Conservation (phyloP, 2,113 vertebrate species). For the Elephantulus edwardii region DNA sequence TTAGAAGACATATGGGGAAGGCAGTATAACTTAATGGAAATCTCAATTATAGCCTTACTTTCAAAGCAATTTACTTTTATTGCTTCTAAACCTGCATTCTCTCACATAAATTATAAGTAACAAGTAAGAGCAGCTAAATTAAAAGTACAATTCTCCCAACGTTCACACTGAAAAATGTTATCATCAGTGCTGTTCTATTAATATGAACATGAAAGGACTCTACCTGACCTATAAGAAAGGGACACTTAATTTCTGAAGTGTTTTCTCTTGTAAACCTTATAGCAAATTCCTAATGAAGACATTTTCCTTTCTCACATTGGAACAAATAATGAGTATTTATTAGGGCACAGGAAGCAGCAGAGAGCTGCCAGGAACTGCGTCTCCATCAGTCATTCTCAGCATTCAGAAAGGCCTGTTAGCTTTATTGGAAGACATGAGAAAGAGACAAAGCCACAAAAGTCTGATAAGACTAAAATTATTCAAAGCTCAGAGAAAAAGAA, state of each 20-base stretch:
- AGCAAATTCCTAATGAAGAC: neutral
- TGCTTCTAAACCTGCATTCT: neutral
- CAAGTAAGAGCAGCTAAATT: neutral
- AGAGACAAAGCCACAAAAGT: slow-evolving; percentile 34
- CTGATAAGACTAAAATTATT: slow-evolving; percentile 25
- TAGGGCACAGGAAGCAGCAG: neutral
- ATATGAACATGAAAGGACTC: neutral
- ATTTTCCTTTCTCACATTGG: neutral
- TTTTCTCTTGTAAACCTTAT: slow-evolving; percentile 20
- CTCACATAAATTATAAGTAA: slow-evolving; percentile 13
- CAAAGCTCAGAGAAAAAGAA: neutral
- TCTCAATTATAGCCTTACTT: slow-evolving; percentile 8
- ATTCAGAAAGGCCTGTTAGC: neutral
- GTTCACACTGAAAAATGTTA: slow-evolving; percentile 16
- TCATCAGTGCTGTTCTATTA: neutral
- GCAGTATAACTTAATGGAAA: neutral
- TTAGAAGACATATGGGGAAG: neutral
- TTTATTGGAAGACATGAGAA: neutral
- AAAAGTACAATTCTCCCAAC: neutral
- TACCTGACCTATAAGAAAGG: neutral
- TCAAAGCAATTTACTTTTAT: slow-evolving; percentile 30
- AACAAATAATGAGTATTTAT: neutral
- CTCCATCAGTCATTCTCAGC: neutral
- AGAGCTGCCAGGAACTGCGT: neutral
- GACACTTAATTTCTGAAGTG: neutral